These are phyloP conservation scores for Tetragonula carbonaria DNA, from an alignment of 2,888 invertebrate species.

Conservation along the genomic window DNA sequence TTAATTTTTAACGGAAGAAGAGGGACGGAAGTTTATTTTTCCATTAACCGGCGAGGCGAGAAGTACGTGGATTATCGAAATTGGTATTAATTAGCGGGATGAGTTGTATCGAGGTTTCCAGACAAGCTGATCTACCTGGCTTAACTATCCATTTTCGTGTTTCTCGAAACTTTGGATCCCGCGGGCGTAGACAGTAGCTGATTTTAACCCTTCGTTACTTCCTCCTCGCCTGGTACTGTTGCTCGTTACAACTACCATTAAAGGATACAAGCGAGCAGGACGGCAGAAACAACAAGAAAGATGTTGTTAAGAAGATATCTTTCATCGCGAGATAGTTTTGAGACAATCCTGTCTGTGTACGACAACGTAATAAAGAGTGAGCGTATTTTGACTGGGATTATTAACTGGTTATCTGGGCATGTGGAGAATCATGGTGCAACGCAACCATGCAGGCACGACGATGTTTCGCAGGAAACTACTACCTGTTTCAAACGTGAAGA, in stretches of 20 bases:
- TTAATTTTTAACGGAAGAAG: background rate
- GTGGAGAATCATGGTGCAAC: background rate
- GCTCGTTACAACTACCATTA: slow-evolving; percentile 50
- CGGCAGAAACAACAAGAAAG: slow-evolving; percentile 33
- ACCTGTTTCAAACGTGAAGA: background rate
- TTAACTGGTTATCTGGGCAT: background rate
- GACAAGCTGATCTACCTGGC: slow-evolving; percentile 49
- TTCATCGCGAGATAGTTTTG: slow-evolving; percentile 23
- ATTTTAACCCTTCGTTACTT: slow-evolving; percentile 23
- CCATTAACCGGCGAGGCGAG: background rate
- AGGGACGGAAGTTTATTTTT: background rate
- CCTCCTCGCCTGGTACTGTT: background rate
- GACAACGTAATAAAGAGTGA: slow-evolving; percentile 13
- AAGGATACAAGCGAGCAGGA: slow-evolving; percentile 38
- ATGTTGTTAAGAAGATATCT: slow-evolving; percentile 44
- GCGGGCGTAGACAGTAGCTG: slow-evolving; percentile 51
- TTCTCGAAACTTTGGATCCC: slow-evolving; percentile 63
- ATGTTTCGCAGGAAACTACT: background rate
- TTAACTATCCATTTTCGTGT: slow-evolving; percentile 70
- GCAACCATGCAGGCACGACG: background rate
- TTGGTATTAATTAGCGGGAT: slow-evolving; percentile 67
- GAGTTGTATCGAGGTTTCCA: slow-evolving; percentile 50
- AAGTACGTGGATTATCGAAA: slow-evolving; percentile 53
- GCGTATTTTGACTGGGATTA: background rate
- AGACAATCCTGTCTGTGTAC: background rate